Conservation (phyloP, 2,113 vertebrate genomes). For the Kobus ellipsiprymnus region DNA sequence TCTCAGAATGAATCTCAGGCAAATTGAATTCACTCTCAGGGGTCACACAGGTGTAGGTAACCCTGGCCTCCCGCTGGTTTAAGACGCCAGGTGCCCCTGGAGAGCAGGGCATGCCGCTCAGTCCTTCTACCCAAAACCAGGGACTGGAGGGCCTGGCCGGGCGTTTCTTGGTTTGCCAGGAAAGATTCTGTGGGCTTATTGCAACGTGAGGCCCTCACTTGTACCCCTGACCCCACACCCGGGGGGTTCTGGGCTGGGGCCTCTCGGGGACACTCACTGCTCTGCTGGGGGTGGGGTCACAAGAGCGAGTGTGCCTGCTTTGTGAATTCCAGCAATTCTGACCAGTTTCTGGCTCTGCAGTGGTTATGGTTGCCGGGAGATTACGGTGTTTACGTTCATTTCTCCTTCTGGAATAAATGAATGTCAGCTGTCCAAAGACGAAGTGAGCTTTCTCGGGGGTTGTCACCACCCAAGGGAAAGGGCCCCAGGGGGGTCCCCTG, state of each 20-base stretch:
- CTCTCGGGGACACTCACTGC: background rate
- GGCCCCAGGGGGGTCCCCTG: background rate
- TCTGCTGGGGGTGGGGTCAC: background rate
- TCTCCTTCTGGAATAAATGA: background rate
- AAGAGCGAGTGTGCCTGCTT: background rate
- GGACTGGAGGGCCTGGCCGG: accelerated
- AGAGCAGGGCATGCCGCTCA: accelerated
- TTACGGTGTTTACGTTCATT: background rate
- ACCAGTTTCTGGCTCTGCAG: background rate
- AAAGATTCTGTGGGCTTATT: background rate
- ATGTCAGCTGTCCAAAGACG: background rate
- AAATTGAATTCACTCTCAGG: background rate
- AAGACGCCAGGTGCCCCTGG: background rate
- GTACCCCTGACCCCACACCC: background rate
- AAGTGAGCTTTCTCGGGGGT: background rate
- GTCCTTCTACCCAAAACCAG: background rate
- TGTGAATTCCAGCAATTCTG: background rate
- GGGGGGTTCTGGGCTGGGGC: background rate
- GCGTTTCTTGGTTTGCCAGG: background rate
- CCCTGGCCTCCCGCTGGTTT: too few species aligned
- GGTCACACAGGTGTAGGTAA: too few species aligned
- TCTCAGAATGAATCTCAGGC: background rate
- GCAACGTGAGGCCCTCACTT: background rate
- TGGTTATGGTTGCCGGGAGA: background rate
- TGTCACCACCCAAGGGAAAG: background rate